Evolutionary conservation across 1,140 invertebrate genomes (phyloP), one percentile per base, ranked within the genome.

Genomic region (Pseudomyrmex flavicornis): DNA sequence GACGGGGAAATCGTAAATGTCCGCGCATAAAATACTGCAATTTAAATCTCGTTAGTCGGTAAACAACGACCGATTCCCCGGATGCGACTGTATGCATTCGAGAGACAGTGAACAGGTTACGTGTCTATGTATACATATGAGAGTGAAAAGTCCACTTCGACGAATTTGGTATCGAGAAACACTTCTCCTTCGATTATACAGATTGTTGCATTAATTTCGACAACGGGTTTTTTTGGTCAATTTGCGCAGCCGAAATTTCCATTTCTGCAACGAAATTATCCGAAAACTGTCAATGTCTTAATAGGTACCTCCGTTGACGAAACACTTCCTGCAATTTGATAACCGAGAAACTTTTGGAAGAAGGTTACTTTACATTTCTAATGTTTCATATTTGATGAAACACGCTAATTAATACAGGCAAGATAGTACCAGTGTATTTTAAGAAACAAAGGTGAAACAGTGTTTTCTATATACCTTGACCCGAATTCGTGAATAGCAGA

Each of bases 11-110:
- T 35, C 44, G 66, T 59, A 80, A 70, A 80, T 20, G 20, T 61
- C 61, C 62, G 62, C 26, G 52, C 62, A 46, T 77, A 56, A 77
- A 68, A 77, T 68, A 68, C 35, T n/a, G 22, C 66, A 50, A 72
- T 72, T 61, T 80, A 80, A 70, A 79, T 7, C 20, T 70, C 65
- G 12, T 79, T 70, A 70, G 54, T 17, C 54, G 44, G 7, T 50
- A 59, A 79, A 20, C 75, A 69, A 58, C 52, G 44, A 59, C 65
- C 54, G 20, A 79, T 61, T 70, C 44, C 44, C 15, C 12, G 1
- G 22, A 76, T 52, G 20, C 15, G 12, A 26, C 9, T 58, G 15
- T 26, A 13, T 69, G 17, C 26, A 9, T 58, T 75, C 13, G 63
- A 75, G 63, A 75, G 10, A 26, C 54, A 15, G 35, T 17, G 13